These are phyloP conservation scores for Plectropomus leopardus DNA, from an alignment of 2,113 vertebrate species.

Conservation along the genomic window DNA sequence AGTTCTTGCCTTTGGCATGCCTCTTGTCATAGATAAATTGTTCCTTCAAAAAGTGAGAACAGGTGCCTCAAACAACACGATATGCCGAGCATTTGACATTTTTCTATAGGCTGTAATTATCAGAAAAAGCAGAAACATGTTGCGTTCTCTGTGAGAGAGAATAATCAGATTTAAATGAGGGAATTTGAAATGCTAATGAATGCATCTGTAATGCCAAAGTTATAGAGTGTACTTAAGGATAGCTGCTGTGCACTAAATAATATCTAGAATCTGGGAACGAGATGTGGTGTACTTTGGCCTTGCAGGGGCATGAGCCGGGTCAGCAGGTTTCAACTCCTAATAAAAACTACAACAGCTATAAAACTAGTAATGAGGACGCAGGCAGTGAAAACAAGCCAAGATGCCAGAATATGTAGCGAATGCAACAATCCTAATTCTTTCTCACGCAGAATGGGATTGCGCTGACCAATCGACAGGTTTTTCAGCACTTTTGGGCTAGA, in stretches of 20 bases:
- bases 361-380: slow-evolving; percentile 15
- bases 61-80: slow-evolving; percentile 50
- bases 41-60: slow-evolving; percentile 45
- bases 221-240: background rate
- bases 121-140: slow-evolving; percentile 22
- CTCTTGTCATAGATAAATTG: slow-evolving; percentile 54
- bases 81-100: slow-evolving; percentile 41
- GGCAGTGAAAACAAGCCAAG: slow-evolving; percentile 9
- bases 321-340: slow-evolving; percentile 41
- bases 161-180: slow-evolving; percentile 27
- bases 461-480: background rate
- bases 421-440: slow-evolving; percentile 2
- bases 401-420: slow-evolving; percentile 19
- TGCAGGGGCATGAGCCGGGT: slow-evolving; percentile 21
- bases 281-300: slow-evolving; percentile 4
- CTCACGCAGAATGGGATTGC: background rate
- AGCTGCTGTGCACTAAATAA: background rate
- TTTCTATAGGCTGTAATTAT: slow-evolving; percentile 51
- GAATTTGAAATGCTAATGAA: slow-evolving; percentile 11
- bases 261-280: background rate
- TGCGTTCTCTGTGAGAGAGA: slow-evolving; percentile 21
- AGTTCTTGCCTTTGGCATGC: slow-evolving; percentile 42
- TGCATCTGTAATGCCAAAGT: slow-evolving; percentile 6
- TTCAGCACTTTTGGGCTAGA: background rate
- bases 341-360: slow-evolving; percentile 14